These are phyloP conservation scores for sheep (Ovis aries) DNA, from an alignment of 2,113 vertebrate genomes.

Conservation along the genomic window DNA sequence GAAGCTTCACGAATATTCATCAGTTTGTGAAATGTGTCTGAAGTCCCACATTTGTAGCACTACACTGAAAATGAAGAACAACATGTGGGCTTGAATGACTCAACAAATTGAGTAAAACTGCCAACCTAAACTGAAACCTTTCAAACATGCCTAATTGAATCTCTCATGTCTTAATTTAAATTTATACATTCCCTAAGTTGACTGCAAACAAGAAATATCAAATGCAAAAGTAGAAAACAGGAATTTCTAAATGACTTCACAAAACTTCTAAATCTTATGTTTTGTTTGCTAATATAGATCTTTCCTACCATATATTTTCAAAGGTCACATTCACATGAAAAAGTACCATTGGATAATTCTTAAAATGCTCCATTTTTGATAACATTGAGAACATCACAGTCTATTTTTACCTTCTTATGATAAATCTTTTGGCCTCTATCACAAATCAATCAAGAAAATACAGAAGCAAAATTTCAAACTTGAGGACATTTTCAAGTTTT, in stretches of 20 bases:
- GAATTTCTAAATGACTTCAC: neutral
- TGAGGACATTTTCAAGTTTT: neutral
- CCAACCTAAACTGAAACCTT: conserved; percentile 12
- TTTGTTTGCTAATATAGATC: neutral
- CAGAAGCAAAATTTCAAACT: conserved; percentile 3
- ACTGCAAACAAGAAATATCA: neutral
- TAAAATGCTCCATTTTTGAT: neutral
- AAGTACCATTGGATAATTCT: neutral
- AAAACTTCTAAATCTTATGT: neutral
- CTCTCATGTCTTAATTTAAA: conserved; percentile 18
- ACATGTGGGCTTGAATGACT: neutral
- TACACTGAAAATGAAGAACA: conserved; percentile 32
- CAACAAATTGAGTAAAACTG: conserved; percentile 41
- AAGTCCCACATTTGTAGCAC: neutral
- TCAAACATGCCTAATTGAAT: conserved; percentile 25
- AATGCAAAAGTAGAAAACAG: conserved; percentile 11
- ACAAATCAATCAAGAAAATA: neutral
- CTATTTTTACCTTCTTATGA: conserved; percentile 9
- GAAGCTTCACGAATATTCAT: conserved; percentile 26
- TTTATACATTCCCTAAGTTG: conserved; percentile 8
- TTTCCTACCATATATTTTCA: neutral
- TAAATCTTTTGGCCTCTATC: neutral
- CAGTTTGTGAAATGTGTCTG: neutral
- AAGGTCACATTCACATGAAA: neutral
- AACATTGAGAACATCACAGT: neutral